These are phyloP conservation scores for Rhinichthys osculus DNA, from an alignment of 2,797 vertebrate genomes.

Conservation along the genomic window DNA sequence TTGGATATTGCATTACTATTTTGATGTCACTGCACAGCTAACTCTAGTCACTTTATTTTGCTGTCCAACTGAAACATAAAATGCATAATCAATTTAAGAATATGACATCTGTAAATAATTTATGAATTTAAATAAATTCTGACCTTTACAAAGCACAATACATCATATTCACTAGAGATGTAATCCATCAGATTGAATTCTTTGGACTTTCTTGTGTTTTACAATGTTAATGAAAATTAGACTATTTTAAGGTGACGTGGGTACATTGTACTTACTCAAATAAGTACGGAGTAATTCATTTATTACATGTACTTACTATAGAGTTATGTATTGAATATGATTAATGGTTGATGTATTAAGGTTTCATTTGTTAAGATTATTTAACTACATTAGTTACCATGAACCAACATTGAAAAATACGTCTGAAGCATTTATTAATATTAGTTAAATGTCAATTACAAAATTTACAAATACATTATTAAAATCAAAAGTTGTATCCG, in stretches of 20 bases:
- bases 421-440: not conserved
- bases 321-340: not conserved
- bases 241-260: not conserved
- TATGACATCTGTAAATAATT: not conserved
- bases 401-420: not conserved
- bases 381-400: not conserved
- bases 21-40: not conserved
- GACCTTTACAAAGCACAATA: slow-evolving; percentile 10
- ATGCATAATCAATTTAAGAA: not conserved
- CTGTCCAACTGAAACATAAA: not conserved
- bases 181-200: not conserved
- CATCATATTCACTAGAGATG: not conserved
- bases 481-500: not conserved
- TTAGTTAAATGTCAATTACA: not conserved
- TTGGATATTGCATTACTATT: not conserved
- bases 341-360: not conserved
- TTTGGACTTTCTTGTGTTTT: not conserved
- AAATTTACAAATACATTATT: not conserved
- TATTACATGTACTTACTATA: not conserved
- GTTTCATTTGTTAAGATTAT: not conserved
- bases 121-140: slow-evolving; percentile 21
- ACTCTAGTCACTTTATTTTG: not conserved
- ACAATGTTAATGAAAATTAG: slow-evolving; percentile 2
- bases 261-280: not conserved
- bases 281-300: not conserved